A percentile compares a stretch with the other conserved stretches of the same genome.
These are phyloP conservation scores for Nipponia nippon DNA, from an alignment of 2,113 vertebrate species.

Conservation along the genomic window DNA sequence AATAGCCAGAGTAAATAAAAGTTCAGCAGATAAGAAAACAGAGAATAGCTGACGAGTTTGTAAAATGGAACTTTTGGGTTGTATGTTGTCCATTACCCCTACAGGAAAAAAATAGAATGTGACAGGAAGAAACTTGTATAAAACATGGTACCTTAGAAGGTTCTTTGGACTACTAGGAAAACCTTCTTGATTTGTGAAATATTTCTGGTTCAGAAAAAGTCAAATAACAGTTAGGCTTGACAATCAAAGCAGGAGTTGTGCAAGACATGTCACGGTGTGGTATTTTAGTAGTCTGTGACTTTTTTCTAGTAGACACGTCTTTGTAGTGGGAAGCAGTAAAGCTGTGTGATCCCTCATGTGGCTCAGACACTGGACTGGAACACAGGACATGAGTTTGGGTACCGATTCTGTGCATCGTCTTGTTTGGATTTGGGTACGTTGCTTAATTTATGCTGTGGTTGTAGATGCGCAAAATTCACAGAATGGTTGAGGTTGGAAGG, in stretches of 20 bases:
- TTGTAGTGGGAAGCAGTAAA: background rate
- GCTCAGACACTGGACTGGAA: background rate
- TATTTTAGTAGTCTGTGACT: background rate
- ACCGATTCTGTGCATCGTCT: background rate
- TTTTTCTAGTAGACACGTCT: background rate
- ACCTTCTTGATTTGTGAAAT: background rate
- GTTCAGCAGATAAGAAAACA: background rate
- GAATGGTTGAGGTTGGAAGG: background rate
- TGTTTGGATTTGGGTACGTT: background rate
- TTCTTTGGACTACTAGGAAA: background rate
- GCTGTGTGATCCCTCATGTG: background rate
- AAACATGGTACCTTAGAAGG: background rate
- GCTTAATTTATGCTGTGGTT: background rate
- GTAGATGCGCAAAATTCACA: background rate
- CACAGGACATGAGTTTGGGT: background rate
- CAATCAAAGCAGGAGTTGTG: background rate
- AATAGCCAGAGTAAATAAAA: background rate
- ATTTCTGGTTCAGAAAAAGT: background rate
- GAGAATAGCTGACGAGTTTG: background rate
- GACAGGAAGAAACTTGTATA: background rate
- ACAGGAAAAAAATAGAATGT: background rate
- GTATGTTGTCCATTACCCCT: background rate
- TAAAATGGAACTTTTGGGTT: background rate
- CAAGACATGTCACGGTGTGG: background rate
- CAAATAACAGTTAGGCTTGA: background rate